Base-by-base conservation (phyloP, 2,888 invertebrate species). In the Cryptocephalus moraei region DNA sequence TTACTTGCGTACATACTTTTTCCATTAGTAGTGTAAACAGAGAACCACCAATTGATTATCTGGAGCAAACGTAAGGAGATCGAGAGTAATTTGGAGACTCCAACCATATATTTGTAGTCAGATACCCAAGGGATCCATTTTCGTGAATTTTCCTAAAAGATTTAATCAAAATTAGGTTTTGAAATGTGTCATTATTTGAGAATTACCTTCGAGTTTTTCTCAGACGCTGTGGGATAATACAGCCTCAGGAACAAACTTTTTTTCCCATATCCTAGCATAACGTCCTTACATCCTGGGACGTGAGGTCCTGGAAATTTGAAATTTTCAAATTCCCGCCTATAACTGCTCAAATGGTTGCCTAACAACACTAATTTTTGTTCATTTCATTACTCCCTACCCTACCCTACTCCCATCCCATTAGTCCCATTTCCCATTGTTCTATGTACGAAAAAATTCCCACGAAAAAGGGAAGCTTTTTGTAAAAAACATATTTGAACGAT, bases 41-140 rank as follows among this genome's bases (percentile, higher is more conserved):
- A 22, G 44, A 45, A 43, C 52, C 52, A 64, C 67, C 68, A 68
- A 43, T 66, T 54, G 6, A 64, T 51, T 2, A 66, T 45, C 48
- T 64, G 62, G 14, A 73, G 50, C 8, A 74, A 49, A 47, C 64
- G 59, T 13, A 64, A 57, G 56, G 68, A 70, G 13, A 69, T 50
- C 58, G 67, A 64, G 34, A 74, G 56, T n/a, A 73, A 67, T 47
- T 59, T 61, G 9, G 75, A 65, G 48, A 78, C 71, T 4, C 80
- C 80, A 46, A 68, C 62, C 8, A 76, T 60, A 59, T 80, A 80
- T 53, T 73, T 72, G 49, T 71, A 68, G 57, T 77, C 68, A 36
- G 77, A 74, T 32, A 78, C 63, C 78, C 80, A 80, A 8, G 71
- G 66, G 9, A 74, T 69, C 76, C 77, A 79, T 55, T 72, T 71